Evolutionary conservation across 2,113 vertebrate species (phyloP).

Genomic region (Rynchops niger): DNA sequence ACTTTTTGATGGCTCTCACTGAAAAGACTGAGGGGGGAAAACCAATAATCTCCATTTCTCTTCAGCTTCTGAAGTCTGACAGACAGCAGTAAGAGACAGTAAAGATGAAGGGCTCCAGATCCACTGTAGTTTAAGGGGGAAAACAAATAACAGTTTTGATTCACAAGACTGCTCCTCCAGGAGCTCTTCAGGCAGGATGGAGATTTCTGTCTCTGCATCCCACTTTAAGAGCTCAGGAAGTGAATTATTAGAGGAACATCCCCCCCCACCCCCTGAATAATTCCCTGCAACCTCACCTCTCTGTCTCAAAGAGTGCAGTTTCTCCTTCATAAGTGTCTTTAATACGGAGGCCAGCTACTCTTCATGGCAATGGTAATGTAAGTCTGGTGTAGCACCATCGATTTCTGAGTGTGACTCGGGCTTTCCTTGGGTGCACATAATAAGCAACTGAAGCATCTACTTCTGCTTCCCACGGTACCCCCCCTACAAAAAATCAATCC

Average conservation of each 20-base stretch:
- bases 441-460: neutral
- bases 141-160: neutral
- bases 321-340: neutral
- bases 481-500: neutral
- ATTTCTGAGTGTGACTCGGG: neutral
- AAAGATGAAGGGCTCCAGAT: neutral
- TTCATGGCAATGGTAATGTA: neutral
- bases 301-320: neutral
- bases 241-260: neutral
- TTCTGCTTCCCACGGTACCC: neutral
- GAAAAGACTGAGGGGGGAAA: neutral
- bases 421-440: neutral
- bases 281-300: neutral
- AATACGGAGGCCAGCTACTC: neutral
- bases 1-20: neutral
- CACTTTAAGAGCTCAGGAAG: neutral
- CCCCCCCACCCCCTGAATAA: neutral
- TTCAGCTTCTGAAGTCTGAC: neutral
- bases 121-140: neutral
- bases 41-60: neutral
- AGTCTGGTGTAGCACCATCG: neutral
- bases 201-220: neutral
- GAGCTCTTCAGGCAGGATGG: neutral
- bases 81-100: neutral
- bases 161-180: neutral